Evolutionary conservation across 2,888 invertebrate genomes (phyloP).

Genomic region (Barypeithes pellucidus): DNA sequence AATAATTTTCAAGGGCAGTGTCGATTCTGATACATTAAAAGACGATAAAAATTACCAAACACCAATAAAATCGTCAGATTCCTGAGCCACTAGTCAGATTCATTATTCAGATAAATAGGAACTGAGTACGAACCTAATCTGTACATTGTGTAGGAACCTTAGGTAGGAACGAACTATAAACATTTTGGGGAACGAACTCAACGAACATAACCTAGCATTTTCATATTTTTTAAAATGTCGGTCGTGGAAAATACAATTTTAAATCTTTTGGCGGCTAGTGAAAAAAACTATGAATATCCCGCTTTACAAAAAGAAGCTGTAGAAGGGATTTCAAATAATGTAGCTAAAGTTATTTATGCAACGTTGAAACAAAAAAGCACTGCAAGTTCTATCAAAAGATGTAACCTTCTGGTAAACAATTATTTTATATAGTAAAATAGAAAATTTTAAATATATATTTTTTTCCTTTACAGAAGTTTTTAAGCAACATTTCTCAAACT

Average conservation of each 20-base stretch:
- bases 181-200: no score
- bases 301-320: constrained; percentile 54
- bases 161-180: no score
- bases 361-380: constrained; percentile 56
- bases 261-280: constrained; percentile 53
- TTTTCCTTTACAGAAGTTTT: constrained; percentile 53
- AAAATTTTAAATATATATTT: neutral
- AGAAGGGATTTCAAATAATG: constrained; percentile 52
- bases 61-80: no score
- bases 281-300: constrained; percentile 54
- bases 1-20: no score
- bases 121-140: no score
- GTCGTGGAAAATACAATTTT: constrained; percentile 53
- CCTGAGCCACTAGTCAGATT: no score
- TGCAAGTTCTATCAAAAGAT: constrained; percentile 53
- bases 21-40: no score
- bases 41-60: no score
- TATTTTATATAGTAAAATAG: neutral
- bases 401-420: constrained; percentile 56
- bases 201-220: constrained; percentile 8
- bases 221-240: neutral
- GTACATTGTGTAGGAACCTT: no score
- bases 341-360: constrained; percentile 57
- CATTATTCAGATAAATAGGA: no score
- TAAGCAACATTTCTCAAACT: constrained; percentile 52